Conservation (phyloP, 2,113 vertebrate genomes). For the Stigmatopora nigra region DNA sequence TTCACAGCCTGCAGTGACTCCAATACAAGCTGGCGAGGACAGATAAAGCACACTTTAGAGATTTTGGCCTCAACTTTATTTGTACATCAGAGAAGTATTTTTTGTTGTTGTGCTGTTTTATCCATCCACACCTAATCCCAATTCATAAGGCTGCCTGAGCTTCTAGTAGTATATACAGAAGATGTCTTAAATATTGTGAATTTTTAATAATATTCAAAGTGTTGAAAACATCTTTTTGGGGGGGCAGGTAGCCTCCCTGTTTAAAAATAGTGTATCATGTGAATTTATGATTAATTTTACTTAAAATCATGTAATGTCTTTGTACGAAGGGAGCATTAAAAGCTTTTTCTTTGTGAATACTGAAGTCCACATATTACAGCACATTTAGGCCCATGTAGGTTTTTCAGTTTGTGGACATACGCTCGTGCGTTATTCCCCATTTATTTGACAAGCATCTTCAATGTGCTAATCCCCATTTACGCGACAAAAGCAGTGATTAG, state of each 20-base stretch:
- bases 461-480: constrained; percentile 62
- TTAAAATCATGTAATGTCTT: no score
- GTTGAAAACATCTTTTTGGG: no score
- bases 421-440: constrained; percentile 46
- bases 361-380: not conserved
- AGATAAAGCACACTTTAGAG: constrained; percentile 47
- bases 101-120: constrained; percentile 22
- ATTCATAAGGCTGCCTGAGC: not conserved
- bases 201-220: not conserved
- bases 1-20: constrained; percentile 41
- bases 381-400: constrained; percentile 6
- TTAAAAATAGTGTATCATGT: no score
- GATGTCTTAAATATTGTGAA: not conserved
- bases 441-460: constrained; percentile 52
- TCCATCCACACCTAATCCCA: not conserved
- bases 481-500: constrained; percentile 61
- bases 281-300: no score
- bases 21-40: constrained; percentile 49
- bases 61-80: constrained; percentile 41
- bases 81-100: constrained; percentile 38
- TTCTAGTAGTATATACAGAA: no score
- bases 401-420: constrained; percentile 17
- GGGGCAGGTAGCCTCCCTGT: no score
- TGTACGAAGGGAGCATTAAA: no score
- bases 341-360: no score